phyloP scores from a whole-genome alignment of 2,888 invertebrate species.

The Oscheius myriophilus region DNA sequence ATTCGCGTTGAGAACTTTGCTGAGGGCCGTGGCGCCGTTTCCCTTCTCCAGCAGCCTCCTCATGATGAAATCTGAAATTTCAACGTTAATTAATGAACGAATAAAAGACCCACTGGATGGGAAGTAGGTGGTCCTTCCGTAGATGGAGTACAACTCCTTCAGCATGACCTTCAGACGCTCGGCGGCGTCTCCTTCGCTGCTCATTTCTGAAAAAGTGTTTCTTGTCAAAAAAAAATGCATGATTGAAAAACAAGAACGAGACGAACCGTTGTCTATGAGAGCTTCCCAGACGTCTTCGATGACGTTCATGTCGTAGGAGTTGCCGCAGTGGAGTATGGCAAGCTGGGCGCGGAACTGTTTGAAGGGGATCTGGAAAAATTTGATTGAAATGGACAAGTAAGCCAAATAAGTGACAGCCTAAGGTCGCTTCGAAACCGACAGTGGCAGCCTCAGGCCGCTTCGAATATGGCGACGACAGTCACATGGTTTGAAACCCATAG shows the following conservation, averaged over 20 bases:
- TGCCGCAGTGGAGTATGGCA: conserved; percentile 92
- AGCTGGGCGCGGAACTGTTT: conserved; percentile 82
- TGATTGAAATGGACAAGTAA: too few species aligned
- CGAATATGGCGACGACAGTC: too few species aligned
- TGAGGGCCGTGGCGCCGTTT: conserved; percentile 30
- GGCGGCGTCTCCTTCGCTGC: conserved; percentile 20
- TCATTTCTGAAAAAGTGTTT: conserved; percentile 12
- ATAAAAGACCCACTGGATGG: conserved; percentile 33
- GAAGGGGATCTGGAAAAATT: conserved; percentile 41
- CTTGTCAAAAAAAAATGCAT: not conserved
- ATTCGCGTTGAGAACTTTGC: conserved; percentile 26
- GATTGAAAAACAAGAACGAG: not conserved
- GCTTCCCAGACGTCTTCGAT: conserved; percentile 92
- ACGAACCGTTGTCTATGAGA: conserved; percentile 76
- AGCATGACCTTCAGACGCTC: conserved; percentile 26
- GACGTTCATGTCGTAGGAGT: conserved; percentile 86
- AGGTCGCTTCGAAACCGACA: too few species aligned
- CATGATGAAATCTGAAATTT: conserved; percentile 54
- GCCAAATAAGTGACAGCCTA: too few species aligned
- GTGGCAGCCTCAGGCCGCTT: too few species aligned
- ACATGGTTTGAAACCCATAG: too few species aligned
- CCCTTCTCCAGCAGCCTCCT: conserved; percentile 51
- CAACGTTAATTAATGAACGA: not conserved
- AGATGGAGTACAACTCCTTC: conserved; percentile 40
- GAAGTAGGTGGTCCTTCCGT: conserved; percentile 51